Conservation (phyloP, 1,140 invertebrate genomes). For the Drosophila pruinosa region DNA sequence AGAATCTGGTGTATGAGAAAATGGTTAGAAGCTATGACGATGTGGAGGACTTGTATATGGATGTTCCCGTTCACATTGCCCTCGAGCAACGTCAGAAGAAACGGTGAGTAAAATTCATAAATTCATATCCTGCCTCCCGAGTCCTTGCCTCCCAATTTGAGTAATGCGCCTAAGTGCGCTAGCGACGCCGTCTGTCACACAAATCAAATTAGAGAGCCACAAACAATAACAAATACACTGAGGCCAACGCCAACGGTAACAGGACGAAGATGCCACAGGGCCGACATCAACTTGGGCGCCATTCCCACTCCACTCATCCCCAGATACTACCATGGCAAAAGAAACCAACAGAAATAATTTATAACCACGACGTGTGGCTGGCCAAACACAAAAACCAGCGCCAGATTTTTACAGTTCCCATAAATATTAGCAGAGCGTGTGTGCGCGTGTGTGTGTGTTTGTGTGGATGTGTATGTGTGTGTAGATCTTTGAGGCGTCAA, state of each 20-base stretch:
- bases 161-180: slow-evolving; percentile 70
- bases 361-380: slow-evolving; percentile 80
- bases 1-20: slow-evolving; percentile 56
- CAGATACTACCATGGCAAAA: background rate
- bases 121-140: background rate
- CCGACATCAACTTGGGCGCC: slow-evolving; percentile 12
- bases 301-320: background rate
- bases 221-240: slow-evolving; percentile 56
- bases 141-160: background rate
- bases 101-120: slow-evolving; percentile 57
- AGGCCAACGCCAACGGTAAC: slow-evolving; percentile 4
- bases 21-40: slow-evolving; percentile 74
- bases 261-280: slow-evolving; percentile 19
- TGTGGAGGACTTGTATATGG: slow-evolving; percentile 77
- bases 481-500: background rate
- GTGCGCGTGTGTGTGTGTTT: slow-evolving; percentile 32
- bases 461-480: slow-evolving; percentile 17
- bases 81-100: slow-evolving; percentile 71
- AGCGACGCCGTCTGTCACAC: slow-evolving; percentile 71
- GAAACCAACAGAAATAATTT: slow-evolving; percentile 66
- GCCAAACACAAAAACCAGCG: slow-evolving; percentile 66
- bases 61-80: slow-evolving; percentile 74
- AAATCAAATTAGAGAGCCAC: slow-evolving; percentile 72
- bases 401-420: slow-evolving; percentile 73
- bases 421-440: slow-evolving; percentile 39